A percentile compares a stretch with the other conserved stretches of the same genome.
Conservation (phyloP, 2,888 invertebrate genomes). For the Meteorus colon region DNA sequence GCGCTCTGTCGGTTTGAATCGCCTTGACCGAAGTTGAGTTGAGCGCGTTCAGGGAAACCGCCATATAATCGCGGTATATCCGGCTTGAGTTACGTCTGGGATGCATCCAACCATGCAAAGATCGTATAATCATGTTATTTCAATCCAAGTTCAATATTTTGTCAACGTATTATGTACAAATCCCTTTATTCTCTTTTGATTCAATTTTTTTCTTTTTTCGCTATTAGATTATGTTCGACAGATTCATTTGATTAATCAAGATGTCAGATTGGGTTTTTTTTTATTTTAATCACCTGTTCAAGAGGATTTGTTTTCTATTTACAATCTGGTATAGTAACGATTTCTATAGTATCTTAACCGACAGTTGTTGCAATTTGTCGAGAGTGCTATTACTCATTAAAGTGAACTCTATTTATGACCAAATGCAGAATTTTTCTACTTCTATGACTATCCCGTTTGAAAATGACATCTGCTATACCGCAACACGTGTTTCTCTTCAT, state of each 20-base stretch:
- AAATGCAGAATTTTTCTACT: conserved; percentile 4
- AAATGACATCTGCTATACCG: conserved; percentile 8
- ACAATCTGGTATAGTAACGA: neutral
- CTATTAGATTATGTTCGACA: neutral
- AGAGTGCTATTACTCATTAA: conserved; percentile 31
- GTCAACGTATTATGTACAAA: neutral
- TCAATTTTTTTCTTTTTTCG: neutral
- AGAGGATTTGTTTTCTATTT: neutral
- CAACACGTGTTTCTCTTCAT: conserved; percentile 5
- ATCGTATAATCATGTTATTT: conserved; percentile 28
- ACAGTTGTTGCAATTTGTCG: conserved; percentile 10
- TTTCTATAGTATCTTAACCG: neutral
- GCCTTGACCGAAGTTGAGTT: conserved; percentile 9
- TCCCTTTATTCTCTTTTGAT: neutral
- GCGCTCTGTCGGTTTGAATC: conserved; percentile 18
- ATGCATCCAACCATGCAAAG: conserved; percentile 28
- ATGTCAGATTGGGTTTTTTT: no score
- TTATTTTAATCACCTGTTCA: neutral
- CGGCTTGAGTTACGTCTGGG: conserved; percentile 26
- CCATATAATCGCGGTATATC: conserved; percentile 28
- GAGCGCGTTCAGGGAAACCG: conserved; percentile 24
- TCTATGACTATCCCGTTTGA: neutral
- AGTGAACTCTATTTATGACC: conserved; percentile 21
- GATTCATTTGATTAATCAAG: neutral
- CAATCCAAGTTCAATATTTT: conserved; percentile 5